Evolutionary conservation across 2,113 vertebrate species (phyloP), one percentile per base, ranked within the genome.

Genomic region (Pandion haliaetus): DNA sequence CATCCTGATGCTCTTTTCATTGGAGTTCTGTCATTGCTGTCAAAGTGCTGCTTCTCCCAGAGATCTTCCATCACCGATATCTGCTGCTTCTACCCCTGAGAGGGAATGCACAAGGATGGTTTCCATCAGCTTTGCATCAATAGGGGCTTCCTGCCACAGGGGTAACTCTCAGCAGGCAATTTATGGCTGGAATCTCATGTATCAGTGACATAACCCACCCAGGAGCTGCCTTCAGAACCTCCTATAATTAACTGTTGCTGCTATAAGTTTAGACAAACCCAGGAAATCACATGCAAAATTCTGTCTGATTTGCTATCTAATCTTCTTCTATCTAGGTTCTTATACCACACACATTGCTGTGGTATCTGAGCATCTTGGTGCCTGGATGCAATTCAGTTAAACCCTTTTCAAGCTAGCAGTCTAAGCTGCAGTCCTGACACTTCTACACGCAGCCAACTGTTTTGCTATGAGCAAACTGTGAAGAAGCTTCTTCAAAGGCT

Each of bases 241-340:
- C 84, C 91, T 96, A 40, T 89, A 97, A 94, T 95, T 94, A 93
- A 94, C 83, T 85, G 83, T 89, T 96, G 74, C 86, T 92, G 71
- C 85, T 90, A 7, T 92, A 94, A 94, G 89, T 93, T 97, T 79
- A 97, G 94, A 92, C 93, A 97, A 96, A 95, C 73, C 82, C 94
- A 95, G 95, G 93, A 97, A 96, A 96, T 95, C 86, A 97, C 88
- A 92, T 86, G 93, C 86, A 95, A 91, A 96, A 95, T 95, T 97
- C 78, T 95, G 63, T 89, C 73, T 89, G 81, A 94, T 94, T 91
- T 76, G 23, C 62, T 91, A 95, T 95, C 95, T 95, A 89, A 94
- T 93, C 93, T 90, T 77, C 66, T 80, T 92, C 86, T 88, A 95
- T 97, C 95, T 96, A 95, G 66, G 87, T 91, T 97, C 93, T 88